These are phyloP conservation scores for Nowickia ferox DNA, from an alignment of 2,888 invertebrate genomes.

Conservation along the genomic window DNA sequence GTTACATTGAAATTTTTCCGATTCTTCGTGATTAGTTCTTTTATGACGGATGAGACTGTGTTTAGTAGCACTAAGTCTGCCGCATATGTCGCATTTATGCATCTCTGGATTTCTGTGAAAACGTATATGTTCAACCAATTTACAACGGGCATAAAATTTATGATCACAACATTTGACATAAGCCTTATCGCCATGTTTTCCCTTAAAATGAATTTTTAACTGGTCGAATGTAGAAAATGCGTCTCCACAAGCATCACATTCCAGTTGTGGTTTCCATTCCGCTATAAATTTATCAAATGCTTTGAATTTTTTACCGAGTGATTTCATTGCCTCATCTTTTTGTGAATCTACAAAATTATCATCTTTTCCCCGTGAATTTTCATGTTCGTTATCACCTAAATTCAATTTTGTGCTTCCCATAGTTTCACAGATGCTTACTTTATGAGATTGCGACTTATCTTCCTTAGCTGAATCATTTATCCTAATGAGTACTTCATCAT, in stretches of 20 bases:
- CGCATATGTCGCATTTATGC: conserved; percentile 73
- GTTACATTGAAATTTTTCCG: conserved; percentile 63
- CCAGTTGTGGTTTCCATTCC: conserved; percentile 69
- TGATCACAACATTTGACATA: conserved; percentile 73
- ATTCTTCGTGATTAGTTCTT: conserved; percentile 58
- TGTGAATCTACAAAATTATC: neutral
- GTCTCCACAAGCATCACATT: conserved; percentile 70
- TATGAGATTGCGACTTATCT: neutral
- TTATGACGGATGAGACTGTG: conserved; percentile 70
- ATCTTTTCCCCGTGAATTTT: neutral
- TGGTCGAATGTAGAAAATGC: conserved; percentile 55
- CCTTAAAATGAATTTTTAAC: conserved; percentile 70
- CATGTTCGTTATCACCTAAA: neutral
- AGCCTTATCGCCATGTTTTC: conserved; percentile 65
- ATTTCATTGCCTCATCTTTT: neutral
- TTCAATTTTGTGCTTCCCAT: neutral
- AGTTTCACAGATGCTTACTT: neutral
- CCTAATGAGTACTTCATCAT: neutral
- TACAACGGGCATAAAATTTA: conserved; percentile 71
- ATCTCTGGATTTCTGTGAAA: conserved; percentile 73
- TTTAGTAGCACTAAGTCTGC: conserved; percentile 66
- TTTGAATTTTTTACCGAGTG: too few species aligned
- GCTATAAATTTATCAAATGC: conserved; percentile 70
- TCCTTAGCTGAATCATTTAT: neutral
- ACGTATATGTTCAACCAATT: conserved; percentile 73